Conservation (phyloP, 2,888 invertebrate species). For the Apamea epomidion region DNA sequence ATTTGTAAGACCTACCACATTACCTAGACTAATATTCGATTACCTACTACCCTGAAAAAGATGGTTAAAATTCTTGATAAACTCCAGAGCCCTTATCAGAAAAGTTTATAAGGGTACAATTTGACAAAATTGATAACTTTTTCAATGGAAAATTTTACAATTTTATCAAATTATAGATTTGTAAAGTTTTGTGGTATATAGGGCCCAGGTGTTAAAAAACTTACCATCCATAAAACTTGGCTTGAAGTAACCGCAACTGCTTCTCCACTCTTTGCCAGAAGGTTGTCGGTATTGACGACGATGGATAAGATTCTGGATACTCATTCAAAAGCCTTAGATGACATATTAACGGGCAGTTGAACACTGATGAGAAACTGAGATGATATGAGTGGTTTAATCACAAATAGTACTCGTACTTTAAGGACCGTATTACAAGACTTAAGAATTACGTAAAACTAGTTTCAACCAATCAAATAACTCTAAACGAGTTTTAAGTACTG, state of each 20-base stretch:
- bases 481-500: too few relatives aligned
- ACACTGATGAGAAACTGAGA: conserved; percentile 61
- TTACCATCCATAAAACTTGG: conserved; percentile 7
- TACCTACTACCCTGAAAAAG: not conserved
- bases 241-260: not conserved
- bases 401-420: too few relatives aligned
- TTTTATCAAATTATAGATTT: too few relatives aligned
- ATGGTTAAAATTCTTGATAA: not conserved
- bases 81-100: not conserved
- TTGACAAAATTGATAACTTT: too few relatives aligned
- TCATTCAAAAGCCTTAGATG: conserved; percentile 26
- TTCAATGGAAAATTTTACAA: too few relatives aligned
- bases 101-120: too few relatives aligned
- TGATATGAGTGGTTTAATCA: not conserved
- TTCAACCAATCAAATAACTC: too few relatives aligned
- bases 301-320: not conserved
- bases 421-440: too few relatives aligned
- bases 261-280: conserved; percentile 6
- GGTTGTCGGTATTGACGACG: not conserved
- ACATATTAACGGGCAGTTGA: conserved; percentile 64
- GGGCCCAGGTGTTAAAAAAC: not conserved
- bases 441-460: too few relatives aligned
- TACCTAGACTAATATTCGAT: not conserved
- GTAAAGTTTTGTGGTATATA: too few relatives aligned
- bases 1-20: not conserved